These are phyloP conservation scores for Holothuria leucospilota DNA, from an alignment of 53 echinoderm and acorn worm genomes.

Conservation along the genomic window DNA sequence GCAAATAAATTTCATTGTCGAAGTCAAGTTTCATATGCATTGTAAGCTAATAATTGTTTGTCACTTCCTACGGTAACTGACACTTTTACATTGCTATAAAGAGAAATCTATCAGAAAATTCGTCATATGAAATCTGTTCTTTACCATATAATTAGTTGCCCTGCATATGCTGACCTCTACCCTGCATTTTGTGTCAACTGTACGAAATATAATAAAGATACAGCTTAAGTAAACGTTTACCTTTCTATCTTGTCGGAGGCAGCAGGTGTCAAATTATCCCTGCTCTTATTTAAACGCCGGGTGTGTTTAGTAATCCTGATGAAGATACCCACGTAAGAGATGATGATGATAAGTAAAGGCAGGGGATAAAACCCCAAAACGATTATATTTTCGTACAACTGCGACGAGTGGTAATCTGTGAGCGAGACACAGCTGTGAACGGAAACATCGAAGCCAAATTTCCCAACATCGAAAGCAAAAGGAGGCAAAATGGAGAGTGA, in stretches of 20 bases:
- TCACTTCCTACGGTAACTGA: no score
- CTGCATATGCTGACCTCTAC: no score
- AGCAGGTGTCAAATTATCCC: not conserved
- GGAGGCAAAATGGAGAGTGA: slow-evolving; percentile 6
- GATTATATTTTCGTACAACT: not conserved
- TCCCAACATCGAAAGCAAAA: slow-evolving; percentile 17
- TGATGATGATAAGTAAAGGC: not conserved
- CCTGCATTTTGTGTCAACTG: not conserved
- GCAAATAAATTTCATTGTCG: no score
- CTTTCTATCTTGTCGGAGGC: not conserved
- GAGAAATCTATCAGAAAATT: no score
- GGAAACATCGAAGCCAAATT: not conserved
- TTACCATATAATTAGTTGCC: no score
- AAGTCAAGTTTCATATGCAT: no score
- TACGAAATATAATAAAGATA: not conserved
- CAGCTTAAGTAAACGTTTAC: not conserved
- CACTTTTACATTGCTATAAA: no score
- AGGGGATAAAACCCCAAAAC: not conserved
- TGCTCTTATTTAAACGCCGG: not conserved
- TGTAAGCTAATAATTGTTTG: no score
- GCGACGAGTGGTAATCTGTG: not conserved
- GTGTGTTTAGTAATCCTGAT: not conserved
- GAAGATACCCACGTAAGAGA: slow-evolving; percentile 7
- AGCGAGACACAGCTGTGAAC: not conserved
- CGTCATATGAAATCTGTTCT: no score